These are phyloP conservation scores for Beris chalybata DNA, from an alignment of 2,888 invertebrate species.

Conservation along the genomic window DNA sequence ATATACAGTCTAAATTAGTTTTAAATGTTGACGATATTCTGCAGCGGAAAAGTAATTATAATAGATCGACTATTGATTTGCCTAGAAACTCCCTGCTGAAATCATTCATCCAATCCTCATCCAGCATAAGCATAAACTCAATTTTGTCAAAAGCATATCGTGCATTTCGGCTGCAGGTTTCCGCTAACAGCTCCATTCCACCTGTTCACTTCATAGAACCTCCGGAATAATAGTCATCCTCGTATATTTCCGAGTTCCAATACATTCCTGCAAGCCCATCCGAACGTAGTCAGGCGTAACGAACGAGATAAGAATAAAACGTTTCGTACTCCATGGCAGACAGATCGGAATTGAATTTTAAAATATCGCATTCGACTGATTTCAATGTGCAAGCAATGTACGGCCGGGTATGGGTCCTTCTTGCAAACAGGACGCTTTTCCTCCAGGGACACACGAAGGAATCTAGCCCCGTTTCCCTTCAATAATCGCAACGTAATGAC, in stretches of 20 bases:
- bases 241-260: constrained; percentile 9
- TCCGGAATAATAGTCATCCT: not conserved
- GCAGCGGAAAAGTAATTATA: too few species aligned
- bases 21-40: too few species aligned
- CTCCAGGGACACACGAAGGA: constrained; percentile 21
- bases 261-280: constrained; percentile 19
- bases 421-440: constrained; percentile 10
- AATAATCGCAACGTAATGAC: constrained; percentile 35
- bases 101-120: too few species aligned
- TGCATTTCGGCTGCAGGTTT: not conserved
- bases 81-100: too few species aligned
- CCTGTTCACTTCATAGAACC: constrained; percentile 1
- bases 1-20: too few species aligned
- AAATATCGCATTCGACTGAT: constrained; percentile 34
- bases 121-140: not conserved
- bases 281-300: constrained; percentile 36
- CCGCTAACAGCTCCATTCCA: not conserved
- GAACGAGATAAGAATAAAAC: constrained; percentile 37
- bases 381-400: constrained; percentile 26
- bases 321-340: constrained; percentile 22
- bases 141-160: not conserved
- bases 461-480: constrained; percentile 33
- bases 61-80: too few species aligned
- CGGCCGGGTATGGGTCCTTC: constrained; percentile 13
- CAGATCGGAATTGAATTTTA: constrained; percentile 37